A percentile compares a stretch with the other conserved stretches of the same genome.
Evolutionary conservation across 2,113 vertebrate genomes (phyloP).

Genomic region (Xiphorhynchus elegans): DNA sequence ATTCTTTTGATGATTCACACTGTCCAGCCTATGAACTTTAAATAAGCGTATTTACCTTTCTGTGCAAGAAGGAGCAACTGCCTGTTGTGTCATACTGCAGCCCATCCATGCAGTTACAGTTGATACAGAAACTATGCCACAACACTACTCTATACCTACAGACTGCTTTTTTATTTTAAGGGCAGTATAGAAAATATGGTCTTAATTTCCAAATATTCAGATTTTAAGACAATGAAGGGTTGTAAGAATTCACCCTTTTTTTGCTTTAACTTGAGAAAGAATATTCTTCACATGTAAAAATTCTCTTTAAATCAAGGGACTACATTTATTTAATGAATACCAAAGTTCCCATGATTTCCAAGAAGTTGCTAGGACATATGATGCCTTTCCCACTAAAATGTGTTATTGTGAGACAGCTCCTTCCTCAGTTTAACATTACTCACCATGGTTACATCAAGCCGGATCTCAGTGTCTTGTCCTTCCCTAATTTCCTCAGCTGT

Average conservation of each 20-base stretch:
- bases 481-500: neutral
- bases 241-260: neutral
- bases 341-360: neutral
- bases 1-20: neutral
- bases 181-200: too few relatives aligned
- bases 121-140: neutral
- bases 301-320: neutral
- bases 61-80: neutral
- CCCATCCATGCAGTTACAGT: neutral
- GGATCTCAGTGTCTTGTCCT: neutral
- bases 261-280: neutral
- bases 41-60: neutral
- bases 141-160: neutral
- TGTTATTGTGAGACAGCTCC: neutral
- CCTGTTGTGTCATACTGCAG: rapidly evolving
- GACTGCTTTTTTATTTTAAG: too few relatives aligned
- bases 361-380: neutral
- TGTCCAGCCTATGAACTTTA: neutral
- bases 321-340: neutral
- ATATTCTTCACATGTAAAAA: neutral
- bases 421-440: neutral
- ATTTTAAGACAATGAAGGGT: neutral
- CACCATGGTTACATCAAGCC: neutral
- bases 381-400: neutral
- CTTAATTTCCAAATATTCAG: neutral